Base-by-base conservation (phyloP, 1,140 invertebrate genomes). In the Hylaeus anthracinus region DNA sequence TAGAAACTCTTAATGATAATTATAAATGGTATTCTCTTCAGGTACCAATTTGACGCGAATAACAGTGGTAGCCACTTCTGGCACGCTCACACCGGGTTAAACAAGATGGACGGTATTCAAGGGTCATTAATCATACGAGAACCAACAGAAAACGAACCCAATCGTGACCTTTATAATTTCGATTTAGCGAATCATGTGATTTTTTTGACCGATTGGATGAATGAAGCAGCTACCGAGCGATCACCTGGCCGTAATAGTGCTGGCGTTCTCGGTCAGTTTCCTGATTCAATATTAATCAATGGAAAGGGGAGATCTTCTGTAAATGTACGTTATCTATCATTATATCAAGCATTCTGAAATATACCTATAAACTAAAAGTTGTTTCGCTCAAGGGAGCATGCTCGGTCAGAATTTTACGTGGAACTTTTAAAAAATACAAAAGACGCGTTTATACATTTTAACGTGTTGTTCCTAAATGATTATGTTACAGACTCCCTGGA, bases 111-210 rank as follows among this genome's bases (percentile, higher is more conserved):
- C 90, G 98, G 98, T 90, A 94, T 98, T 65, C 97, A 97, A 88
- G 98, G 98, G n/a, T 96, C 96, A 85, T 95, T 98, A n/a, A 95
- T 98, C 1, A 95, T 99, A 4, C 95, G 97, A 64, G 97, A 98
- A 88, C 95, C 97, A 15, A 96, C 96, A 0, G 96, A 95, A 73
- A 95, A 95, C 72, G 97, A 98, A 89, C 96, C 96, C 3, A 97
- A 98, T 96, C 95, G 80, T 94, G 96, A 89, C 26, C 93, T 97
- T 1, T 98, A 98, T 90, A 97, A 98, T 90, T 96, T 96, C 79
- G 98, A 98, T 93, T 93, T 98, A 76, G 97, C 97, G 0, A 97
- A 97, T 0, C 98, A 98, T 89, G 96, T 97, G 1, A 95, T 98
- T 88, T 86, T 98, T 12, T 94, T 98, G 70, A 97, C 96, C 86